Percentiles rank a stretch among this genome's conserved stretches.
Conservation (phyloP, 1,140 invertebrate genomes). For the Andricus grossulariae region DNA sequence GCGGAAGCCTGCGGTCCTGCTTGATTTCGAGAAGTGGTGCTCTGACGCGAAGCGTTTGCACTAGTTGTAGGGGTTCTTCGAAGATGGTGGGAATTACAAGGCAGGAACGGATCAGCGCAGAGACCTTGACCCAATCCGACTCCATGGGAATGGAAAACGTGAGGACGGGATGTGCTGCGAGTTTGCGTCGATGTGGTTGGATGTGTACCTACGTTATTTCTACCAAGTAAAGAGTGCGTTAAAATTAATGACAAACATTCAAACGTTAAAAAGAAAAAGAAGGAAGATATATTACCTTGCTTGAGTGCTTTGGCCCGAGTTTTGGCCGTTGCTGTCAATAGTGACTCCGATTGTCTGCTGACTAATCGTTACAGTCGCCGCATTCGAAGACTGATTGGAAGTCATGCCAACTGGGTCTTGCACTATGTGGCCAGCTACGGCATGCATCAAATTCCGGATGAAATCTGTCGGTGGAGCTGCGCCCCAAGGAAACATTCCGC, state of each 20-base stretch:
- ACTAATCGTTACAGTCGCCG: constrained; percentile 27
- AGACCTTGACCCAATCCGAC: constrained; percentile 73
- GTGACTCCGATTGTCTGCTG: constrained; percentile 20
- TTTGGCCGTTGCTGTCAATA: constrained; percentile 52
- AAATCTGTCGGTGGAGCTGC: constrained; percentile 73
- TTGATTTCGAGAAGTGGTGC: constrained; percentile 59
- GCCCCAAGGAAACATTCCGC: constrained; percentile 56
- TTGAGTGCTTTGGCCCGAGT: constrained; percentile 75
- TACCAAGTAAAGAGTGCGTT: constrained; percentile 47
- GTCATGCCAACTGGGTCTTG: constrained; percentile 49
- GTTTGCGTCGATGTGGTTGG: constrained; percentile 82
- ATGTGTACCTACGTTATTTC: constrained; percentile 80
- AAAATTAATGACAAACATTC: constrained; percentile 8
- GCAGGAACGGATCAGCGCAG: constrained; percentile 81
- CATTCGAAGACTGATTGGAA: constrained; percentile 41
- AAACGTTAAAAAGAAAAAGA: constrained; percentile 18
- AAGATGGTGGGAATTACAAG: constrained; percentile 82
- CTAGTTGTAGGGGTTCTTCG: constrained; percentile 53
- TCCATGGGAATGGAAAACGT: constrained; percentile 75
- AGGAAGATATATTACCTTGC: constrained; percentile 65
- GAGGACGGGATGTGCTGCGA: constrained; percentile 80
- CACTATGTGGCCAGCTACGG: constrained; percentile 70
- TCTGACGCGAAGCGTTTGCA: constrained; percentile 43
- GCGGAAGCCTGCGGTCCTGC: constrained; percentile 40
- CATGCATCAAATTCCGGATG: constrained; percentile 80